These are phyloP conservation scores for Mormyrops boulengeri DNA, from an alignment of 2,797 vertebrate genomes.

Conservation along the genomic window DNA sequence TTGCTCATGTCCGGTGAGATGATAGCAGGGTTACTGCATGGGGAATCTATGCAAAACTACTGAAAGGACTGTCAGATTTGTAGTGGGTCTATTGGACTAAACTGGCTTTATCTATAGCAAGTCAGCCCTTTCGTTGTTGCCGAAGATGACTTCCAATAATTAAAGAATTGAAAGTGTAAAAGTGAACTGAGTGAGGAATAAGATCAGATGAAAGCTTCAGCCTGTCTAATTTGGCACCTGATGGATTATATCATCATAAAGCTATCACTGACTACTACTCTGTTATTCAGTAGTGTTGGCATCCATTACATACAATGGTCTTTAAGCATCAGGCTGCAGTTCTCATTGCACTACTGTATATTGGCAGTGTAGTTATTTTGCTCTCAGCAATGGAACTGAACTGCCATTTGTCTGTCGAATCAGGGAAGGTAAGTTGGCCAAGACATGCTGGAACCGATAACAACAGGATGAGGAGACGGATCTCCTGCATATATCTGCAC, in stretches of 20 bases:
- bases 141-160: not conserved
- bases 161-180: not conserved
- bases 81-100: not conserved
- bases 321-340: not conserved
- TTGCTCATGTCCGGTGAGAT: not conserved
- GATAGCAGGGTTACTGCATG: not conserved
- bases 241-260: not conserved
- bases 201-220: not conserved
- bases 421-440: not conserved
- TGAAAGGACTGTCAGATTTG: not conserved
- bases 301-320: not conserved
- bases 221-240: not conserved
- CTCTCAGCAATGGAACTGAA: not conserved
- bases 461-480: conserved; percentile 55
- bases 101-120: not conserved
- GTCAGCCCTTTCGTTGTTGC: not conserved
- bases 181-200: not conserved
- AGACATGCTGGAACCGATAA: not conserved
- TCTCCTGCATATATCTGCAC: conserved; percentile 3
- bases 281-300: not conserved
- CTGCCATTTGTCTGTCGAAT: not conserved
- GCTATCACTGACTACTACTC: not conserved
- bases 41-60: not conserved
- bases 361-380: not conserved
- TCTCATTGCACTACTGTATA: not conserved